A percentile compares a stretch with the other conserved stretches of the same genome.
These are phyloP conservation scores for Myiagra hebetior DNA, from an alignment of 2,113 vertebrate genomes.

Conservation along the genomic window DNA sequence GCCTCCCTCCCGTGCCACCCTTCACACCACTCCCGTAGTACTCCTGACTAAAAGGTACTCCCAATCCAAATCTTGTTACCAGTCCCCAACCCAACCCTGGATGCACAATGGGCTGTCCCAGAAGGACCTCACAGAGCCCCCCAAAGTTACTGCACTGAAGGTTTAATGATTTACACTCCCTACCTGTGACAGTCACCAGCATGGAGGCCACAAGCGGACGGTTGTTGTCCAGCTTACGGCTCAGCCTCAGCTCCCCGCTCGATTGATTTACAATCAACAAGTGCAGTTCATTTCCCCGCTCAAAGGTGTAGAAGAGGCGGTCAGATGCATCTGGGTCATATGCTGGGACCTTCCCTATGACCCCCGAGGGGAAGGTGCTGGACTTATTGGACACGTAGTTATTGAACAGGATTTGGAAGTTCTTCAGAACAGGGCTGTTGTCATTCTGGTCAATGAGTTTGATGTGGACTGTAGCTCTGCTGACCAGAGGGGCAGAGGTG, in stretches of 20 bases:
- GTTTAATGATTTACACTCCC: constrained; percentile 42
- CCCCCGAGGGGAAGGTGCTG: constrained; percentile 92
- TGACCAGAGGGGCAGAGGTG: constrained; percentile 94
- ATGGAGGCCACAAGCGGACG: constrained; percentile 94
- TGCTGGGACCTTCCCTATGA: constrained; percentile 92
- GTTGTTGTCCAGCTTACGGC: constrained; percentile 97
- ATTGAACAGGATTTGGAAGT: constrained; percentile 99
- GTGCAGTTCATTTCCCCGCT: constrained; percentile 93
- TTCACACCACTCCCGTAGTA: not conserved
- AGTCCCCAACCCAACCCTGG: accelerated
- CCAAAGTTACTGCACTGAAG: not conserved
- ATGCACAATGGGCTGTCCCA: accelerated
- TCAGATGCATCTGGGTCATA: constrained; percentile 95
- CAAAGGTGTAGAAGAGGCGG: constrained; percentile 92
- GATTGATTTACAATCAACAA: constrained; percentile 94
- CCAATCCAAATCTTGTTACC: not conserved
- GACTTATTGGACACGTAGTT: constrained; percentile 97
- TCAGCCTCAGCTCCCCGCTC: constrained; percentile 93
- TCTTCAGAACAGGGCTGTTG: constrained; percentile 89
- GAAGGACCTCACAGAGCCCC: accelerated
- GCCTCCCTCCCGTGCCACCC: not conserved
- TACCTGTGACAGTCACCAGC: constrained; percentile 96
- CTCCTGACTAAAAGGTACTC: not conserved
- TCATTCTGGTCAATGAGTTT: constrained; percentile 95
- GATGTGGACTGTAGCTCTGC: constrained; percentile 91